Conservation (phyloP, 2,113 vertebrate genomes). For the Calidris pugnax region DNA sequence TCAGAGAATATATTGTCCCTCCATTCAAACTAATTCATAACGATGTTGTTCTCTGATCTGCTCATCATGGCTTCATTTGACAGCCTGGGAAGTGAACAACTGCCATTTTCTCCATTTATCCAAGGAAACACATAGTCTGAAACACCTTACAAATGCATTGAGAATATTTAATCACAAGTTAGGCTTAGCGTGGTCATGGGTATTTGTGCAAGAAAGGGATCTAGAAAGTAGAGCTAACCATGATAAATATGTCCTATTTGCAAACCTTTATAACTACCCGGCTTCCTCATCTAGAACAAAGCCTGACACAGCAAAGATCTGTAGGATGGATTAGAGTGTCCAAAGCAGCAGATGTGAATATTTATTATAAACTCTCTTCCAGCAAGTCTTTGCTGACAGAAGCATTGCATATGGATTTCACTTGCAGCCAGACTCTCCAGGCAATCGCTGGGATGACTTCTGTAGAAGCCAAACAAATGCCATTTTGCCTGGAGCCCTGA, state of each 20-base stretch:
- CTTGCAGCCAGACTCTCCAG: conserved; percentile 48
- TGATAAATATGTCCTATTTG: conserved; percentile 77
- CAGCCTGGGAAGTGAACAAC: neutral
- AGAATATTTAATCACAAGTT: conserved; percentile 37
- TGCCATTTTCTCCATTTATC: neutral
- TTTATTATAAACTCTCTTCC: conserved; percentile 74
- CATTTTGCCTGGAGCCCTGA: conserved; percentile 7
- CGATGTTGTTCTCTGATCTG: neutral
- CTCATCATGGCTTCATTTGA: neutral
- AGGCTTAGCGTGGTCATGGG: neutral
- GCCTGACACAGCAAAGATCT: conserved; percentile 79
- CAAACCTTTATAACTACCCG: conserved; percentile 69
- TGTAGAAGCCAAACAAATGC: conserved; percentile 51
- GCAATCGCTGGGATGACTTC: conserved; percentile 44
- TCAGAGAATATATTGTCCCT: neutral
- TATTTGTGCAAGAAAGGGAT: conserved; percentile 36
- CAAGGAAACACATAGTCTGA: neutral
- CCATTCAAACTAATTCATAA: neutral
- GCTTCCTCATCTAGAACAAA: conserved; percentile 78
- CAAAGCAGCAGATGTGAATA: conserved; percentile 79
- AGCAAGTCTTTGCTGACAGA: conserved; percentile 75
- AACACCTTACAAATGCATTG: neutral
- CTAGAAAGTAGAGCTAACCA: conserved; percentile 64
- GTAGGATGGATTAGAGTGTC: conserved; percentile 80
- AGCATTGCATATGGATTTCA: conserved; percentile 67